A percentile compares a stretch with the other conserved stretches of the same genome.
Evolutionary conservation across 1,140 invertebrate genomes (phyloP).

Genomic region (Babylonia areolata): DNA sequence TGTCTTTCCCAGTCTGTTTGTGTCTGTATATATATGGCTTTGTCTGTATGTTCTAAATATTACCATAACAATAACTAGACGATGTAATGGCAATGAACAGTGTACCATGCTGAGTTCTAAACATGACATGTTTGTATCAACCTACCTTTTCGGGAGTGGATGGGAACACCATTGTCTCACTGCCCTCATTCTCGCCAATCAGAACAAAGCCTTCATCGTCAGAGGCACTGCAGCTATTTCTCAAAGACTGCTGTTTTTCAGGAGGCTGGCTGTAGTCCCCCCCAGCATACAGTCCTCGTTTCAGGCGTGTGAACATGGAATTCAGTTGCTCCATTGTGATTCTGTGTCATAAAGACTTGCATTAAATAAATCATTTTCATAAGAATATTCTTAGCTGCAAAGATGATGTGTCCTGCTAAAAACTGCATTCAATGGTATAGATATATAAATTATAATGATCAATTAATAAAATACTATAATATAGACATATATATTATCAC

Average conservation of each 20-base stretch:
- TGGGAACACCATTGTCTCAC: not conserved
- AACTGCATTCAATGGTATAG: too few species aligned
- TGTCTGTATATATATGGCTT: too few species aligned
- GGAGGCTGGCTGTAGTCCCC: conserved; percentile 19
- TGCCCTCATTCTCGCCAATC: not conserved
- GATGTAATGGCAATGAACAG: too few species aligned
- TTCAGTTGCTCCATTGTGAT: conserved; percentile 13
- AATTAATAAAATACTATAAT: too few species aligned
- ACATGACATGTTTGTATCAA: not conserved
- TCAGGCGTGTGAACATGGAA: conserved; percentile 18
- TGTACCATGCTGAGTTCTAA: not conserved
- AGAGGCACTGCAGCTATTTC: not conserved
- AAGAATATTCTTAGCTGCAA: too few species aligned
- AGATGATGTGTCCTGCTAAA: too few species aligned
- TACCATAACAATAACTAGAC: too few species aligned
- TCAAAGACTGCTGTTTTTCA: not conserved
- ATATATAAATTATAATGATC: too few species aligned
- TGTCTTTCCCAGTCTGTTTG: too few species aligned
- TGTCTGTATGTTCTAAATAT: not conserved
- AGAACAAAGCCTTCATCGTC: conserved; percentile 1
- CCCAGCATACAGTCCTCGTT: not conserved
- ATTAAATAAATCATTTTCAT: not conserved
- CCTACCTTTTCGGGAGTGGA: not conserved
- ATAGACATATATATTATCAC: too few species aligned
- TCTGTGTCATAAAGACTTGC: not conserved